A percentile compares a stretch with the other conserved stretches of the same genome.
Conservation (phyloP, 2,797 vertebrate species). For the Otolemur crassicaudatus region DNA sequence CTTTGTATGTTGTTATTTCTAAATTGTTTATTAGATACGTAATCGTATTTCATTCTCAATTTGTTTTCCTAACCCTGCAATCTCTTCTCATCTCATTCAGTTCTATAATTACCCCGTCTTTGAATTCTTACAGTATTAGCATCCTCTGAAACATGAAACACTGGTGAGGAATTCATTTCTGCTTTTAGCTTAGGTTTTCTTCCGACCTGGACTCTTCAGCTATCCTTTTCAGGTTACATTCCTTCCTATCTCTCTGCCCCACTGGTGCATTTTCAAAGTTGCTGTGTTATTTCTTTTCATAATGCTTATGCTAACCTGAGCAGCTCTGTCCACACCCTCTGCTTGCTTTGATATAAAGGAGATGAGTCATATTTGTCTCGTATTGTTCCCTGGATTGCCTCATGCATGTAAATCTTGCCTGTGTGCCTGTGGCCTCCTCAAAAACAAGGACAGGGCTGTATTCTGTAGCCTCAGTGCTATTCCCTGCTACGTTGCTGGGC, state of each 20-base stretch:
- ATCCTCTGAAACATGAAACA: fast-evolving
- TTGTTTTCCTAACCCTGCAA: neutral
- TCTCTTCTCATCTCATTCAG: neutral
- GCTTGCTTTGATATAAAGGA: conserved; percentile 45
- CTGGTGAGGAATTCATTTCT: neutral
- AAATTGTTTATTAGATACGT: neutral
- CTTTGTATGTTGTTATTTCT: neutral
- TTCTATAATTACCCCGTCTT: neutral
- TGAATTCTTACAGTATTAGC: neutral
- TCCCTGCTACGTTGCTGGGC: neutral
- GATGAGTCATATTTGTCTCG: conserved; percentile 67
- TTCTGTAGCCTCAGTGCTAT: neutral
- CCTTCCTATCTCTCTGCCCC: neutral
- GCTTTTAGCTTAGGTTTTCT: neutral
- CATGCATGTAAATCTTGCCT: conserved; percentile 9
- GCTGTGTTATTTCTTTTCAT: conserved; percentile 51
- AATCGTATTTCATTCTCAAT: neutral
- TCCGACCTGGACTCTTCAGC: neutral
- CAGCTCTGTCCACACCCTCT: conserved; percentile 70
- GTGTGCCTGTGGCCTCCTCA: conserved; percentile 27
- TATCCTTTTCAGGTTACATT: fast-evolving
- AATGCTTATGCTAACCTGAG: conserved; percentile 49
- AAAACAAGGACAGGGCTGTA: neutral
- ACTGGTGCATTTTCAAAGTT: neutral
- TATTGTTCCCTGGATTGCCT: conserved; percentile 66